Conservation (phyloP, 1,140 invertebrate species). For the Dreissena rostriformis region DNA sequence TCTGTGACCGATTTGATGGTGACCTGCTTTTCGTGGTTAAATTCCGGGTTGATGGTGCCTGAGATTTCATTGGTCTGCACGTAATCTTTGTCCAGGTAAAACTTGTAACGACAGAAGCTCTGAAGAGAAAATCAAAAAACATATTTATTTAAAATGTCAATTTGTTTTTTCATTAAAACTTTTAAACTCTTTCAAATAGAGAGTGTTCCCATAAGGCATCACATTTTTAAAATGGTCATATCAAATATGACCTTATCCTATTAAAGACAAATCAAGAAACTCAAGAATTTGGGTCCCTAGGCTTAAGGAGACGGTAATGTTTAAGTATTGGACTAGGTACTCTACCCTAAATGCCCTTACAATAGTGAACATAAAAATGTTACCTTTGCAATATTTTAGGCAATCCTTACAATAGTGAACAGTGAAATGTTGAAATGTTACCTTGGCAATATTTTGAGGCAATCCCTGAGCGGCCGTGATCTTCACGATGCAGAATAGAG, state of each 20-base stretch:
- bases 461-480: conserved; percentile 81
- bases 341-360: too few species aligned
- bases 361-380: too few species aligned
- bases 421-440: conserved; percentile 65
- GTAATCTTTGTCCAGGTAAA: conserved; percentile 83
- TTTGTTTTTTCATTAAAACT: too few species aligned
- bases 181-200: not conserved
- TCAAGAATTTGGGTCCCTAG: too few species aligned
- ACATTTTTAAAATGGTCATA: too few species aligned
- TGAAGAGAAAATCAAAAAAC: conserved; percentile 68
- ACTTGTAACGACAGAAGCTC: conserved; percentile 83
- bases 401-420: too few species aligned
- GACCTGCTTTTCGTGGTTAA: conserved; percentile 76
- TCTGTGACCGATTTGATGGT: conserved; percentile 70
- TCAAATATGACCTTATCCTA: too few species aligned
- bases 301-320: too few species aligned
- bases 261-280: too few species aligned
- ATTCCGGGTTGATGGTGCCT: conserved; percentile 77
- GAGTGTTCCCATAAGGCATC: too few species aligned
- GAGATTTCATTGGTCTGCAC: conserved; percentile 72
- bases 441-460: conserved; percentile 81
- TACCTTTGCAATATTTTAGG: too few species aligned
- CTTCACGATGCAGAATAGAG: conserved; percentile 82
- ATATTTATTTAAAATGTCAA: not conserved
- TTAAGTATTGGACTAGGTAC: too few species aligned